Base-by-base conservation (phyloP, 1,140 invertebrate species). In the Hyphantria cunea region DNA sequence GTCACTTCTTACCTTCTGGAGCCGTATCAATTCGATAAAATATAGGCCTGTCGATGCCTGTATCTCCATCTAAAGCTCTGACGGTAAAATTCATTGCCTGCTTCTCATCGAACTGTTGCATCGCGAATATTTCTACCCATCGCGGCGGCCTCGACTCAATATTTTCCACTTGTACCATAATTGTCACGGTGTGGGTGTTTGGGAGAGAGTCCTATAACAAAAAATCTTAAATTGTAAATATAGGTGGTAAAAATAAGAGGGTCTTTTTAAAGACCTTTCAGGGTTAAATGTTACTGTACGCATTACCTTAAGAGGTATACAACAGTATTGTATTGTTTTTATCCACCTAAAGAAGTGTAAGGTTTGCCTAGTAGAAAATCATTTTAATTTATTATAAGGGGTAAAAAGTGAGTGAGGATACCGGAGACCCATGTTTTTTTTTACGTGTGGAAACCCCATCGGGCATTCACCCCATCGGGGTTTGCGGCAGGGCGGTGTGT, bases 31-130 rank as follows among this genome's bases (percentile, higher is more conserved):
- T 64, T 37, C 58, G 79, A 66, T 93, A 93, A 53, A 86, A 66
- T 41, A 93, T 92, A 15, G 74, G 69, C 56, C 82, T 87, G 63
- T 92, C 81, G 33, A 93, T 91, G 31, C 84, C 88, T 0, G 90
- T 91, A 68, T 93, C 93, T 9, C 92, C 92, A 63, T 93, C 92
- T n/a, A 93, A 90, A 0, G 93, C 92, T 33, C 69, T 68, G 0
- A 93, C 84, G 4, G 62, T 68, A 58, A 88, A 91, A 58, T 66
- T 66, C 69, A 87, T 82, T 0, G 42, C 17, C 0, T 82, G 82
- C 75, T 92, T 92, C 77, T 93, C 92, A 15, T 90, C 75, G 55
- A 92, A 92, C 55, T 84, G 89, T 71, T 91, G 87, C 0, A 92
- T 89, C 0, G 92, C 84, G 53, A 91, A 92, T 12, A 91, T 84